Evolutionary conservation across 2,797 vertebrate genomes (phyloP).

Genomic region (Mormyrops boulengeri): DNA sequence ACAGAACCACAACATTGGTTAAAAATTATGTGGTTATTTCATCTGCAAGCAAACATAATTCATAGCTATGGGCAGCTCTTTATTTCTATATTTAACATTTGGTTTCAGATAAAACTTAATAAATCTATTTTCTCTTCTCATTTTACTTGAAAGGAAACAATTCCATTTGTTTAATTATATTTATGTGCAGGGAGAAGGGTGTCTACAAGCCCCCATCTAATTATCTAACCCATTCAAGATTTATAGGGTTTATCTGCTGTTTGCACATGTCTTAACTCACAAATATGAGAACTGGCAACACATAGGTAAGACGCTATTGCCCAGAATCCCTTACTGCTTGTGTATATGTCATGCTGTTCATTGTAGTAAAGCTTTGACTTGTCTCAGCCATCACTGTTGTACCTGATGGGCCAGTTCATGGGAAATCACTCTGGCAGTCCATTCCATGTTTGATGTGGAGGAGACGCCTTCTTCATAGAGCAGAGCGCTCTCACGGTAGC

Average conservation of each 20-base stretch:
- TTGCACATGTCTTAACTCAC: not conserved
- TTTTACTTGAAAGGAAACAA: not conserved
- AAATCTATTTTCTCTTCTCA: not conserved
- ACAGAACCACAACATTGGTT: not conserved
- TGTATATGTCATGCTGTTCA: not conserved
- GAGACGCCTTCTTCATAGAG: conserved; percentile 51
- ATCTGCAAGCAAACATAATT: not conserved
- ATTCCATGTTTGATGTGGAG: conserved; percentile 44
- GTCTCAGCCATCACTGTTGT: not conserved
- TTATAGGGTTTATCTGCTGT: not conserved
- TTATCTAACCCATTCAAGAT: not conserved
- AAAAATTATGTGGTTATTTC: not conserved
- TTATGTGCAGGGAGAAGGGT: not conserved
- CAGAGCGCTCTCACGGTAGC: conserved; percentile 53
- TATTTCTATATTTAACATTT: not conserved
- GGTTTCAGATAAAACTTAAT: not conserved
- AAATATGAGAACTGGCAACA: not conserved
- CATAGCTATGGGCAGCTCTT: not conserved
- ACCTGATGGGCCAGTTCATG: conserved; percentile 73
- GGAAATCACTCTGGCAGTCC: conserved; percentile 42
- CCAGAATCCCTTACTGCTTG: not conserved
- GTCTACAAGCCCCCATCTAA: not conserved
- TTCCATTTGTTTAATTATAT: not conserved
- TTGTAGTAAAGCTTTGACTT: not conserved
- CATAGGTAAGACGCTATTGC: not conserved